phyloP scores from a whole-genome alignment of 1,140 invertebrate genomes.

The Aphelinus certus region DNA sequence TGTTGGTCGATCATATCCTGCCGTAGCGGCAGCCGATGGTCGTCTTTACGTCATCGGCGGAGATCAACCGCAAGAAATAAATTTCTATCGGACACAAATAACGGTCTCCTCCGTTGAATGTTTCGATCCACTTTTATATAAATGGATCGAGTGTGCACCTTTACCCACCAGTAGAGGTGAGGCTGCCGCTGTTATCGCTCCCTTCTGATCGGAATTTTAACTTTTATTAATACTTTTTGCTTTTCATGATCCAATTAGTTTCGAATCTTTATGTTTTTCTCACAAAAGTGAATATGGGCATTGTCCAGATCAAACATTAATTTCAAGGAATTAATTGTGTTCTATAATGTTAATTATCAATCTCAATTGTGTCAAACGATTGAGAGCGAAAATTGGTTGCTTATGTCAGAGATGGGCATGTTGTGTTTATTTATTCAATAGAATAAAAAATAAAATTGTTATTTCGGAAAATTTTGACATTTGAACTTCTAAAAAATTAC shows the following conservation, averaged over 20 bases:
- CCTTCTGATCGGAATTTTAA: slow-evolving; percentile 58
- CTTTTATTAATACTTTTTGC: background rate
- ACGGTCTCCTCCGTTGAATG: slow-evolving; percentile 83
- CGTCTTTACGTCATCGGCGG: slow-evolving; percentile 86
- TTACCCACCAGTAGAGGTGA: slow-evolving; percentile 85
- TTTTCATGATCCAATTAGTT: slow-evolving; percentile 1
- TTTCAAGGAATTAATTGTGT: too few relatives aligned
- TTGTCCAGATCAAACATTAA: too few relatives aligned
- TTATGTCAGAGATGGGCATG: slow-evolving; percentile 16
- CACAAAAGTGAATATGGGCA: background rate
- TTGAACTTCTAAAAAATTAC: too few relatives aligned
- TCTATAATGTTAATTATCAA: too few relatives aligned
- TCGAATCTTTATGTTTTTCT: background rate
- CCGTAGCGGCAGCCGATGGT: slow-evolving; percentile 84
- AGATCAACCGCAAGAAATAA: slow-evolving; percentile 76
- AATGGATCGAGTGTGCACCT: slow-evolving; percentile 80
- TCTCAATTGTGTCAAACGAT: too few relatives aligned
- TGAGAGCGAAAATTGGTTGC: background rate
- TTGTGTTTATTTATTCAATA: background rate
- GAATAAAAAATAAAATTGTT: too few relatives aligned
- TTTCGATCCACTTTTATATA: slow-evolving; percentile 81
- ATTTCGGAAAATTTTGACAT: too few relatives aligned
- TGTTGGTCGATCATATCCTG: slow-evolving; percentile 81
- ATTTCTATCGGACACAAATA: slow-evolving; percentile 84
- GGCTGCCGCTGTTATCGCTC: slow-evolving; percentile 77